Percentiles rank a stretch among this genome's conserved stretches.
Conservation (phyloP, 2,113 vertebrate genomes). For the Mixornis gularis region DNA sequence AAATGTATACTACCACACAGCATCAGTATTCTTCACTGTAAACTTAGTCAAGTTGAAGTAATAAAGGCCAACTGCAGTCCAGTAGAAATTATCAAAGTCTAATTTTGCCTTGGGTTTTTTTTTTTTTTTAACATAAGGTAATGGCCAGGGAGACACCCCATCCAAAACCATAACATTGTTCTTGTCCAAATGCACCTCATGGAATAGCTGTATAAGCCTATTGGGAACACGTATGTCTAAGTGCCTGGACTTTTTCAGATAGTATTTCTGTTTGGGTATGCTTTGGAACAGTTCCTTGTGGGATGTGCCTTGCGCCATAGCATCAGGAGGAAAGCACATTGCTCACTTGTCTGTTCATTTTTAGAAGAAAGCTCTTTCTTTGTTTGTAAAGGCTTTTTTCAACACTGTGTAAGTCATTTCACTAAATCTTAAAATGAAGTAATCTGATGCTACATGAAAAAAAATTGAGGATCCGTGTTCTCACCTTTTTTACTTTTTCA, state of each 20-base stretch:
- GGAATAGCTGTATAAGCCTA: background rate
- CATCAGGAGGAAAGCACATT: background rate
- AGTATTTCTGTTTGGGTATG: background rate
- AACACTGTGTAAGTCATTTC: background rate
- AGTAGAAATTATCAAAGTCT: background rate
- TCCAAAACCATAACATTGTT: rapidly evolving
- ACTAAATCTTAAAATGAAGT: background rate
- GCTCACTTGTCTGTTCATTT: background rate
- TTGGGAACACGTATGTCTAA: background rate
- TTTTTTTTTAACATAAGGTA: background rate
- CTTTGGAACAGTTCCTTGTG: background rate
- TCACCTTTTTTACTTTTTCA: background rate
- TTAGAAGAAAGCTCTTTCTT: background rate
- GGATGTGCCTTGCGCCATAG: rapidly evolving
- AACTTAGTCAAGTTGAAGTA: background rate
- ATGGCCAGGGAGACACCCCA: background rate
- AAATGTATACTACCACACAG: no score
- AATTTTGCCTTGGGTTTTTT: background rate
- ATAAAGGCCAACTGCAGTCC: background rate
- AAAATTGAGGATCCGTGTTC: background rate
- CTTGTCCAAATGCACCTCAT: background rate
- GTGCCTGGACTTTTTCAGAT: no score
- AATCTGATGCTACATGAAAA: background rate
- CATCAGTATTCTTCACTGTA: background rate
- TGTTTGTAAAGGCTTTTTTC: background rate